phyloP scores from a whole-genome alignment of 30 jellyfish, hydroid and myxozoan genomes.

The Mastigias papua region DNA sequence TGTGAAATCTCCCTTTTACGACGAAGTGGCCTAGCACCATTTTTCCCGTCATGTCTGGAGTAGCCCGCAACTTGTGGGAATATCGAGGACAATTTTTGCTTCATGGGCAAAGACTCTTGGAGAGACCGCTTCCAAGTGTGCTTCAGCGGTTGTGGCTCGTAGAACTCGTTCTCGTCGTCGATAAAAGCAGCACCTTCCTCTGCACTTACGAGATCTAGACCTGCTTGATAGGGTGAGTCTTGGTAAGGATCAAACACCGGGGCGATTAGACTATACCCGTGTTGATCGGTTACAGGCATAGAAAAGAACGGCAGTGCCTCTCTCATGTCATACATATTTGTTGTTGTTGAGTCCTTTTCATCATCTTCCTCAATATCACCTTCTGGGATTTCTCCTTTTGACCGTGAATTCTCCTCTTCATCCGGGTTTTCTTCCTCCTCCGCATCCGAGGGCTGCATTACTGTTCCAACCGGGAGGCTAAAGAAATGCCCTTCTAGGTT shows the following conservation, averaged over 20 bases:
- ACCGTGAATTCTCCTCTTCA: conserved; percentile 63
- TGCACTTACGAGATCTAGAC: conserved; percentile 54
- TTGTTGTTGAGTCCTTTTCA: conserved; percentile 38
- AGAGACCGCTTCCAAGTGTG: conserved; percentile 61
- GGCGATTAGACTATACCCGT: conserved; percentile 69
- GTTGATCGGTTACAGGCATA: conserved; percentile 79
- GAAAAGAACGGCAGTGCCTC: conserved; percentile 76
- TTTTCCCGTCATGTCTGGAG: not conserved
- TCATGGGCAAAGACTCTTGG: conserved; percentile 8
- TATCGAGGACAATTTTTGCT: not conserved
- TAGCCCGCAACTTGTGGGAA: not conserved
- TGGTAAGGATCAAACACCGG: conserved; percentile 63
- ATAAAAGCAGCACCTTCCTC: conserved; percentile 53
- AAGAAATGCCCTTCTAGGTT: not conserved
- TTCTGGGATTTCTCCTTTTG: conserved; percentile 79
- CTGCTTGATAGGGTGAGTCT: conserved; percentile 54
- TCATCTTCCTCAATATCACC: conserved; percentile 59
- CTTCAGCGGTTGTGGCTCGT: conserved; percentile 50
- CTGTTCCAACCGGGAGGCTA: conserved; percentile 17
- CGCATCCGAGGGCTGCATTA: conserved; percentile 29
- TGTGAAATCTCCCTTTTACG: conserved; percentile 27
- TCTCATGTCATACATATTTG: conserved; percentile 58
- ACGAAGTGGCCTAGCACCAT: conserved; percentile 9
- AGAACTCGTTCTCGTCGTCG: conserved; percentile 49
- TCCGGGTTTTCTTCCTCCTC: conserved; percentile 42